Conservation (phyloP, 1,140 invertebrate genomes). For the Hydropsyche tenuis region DNA sequence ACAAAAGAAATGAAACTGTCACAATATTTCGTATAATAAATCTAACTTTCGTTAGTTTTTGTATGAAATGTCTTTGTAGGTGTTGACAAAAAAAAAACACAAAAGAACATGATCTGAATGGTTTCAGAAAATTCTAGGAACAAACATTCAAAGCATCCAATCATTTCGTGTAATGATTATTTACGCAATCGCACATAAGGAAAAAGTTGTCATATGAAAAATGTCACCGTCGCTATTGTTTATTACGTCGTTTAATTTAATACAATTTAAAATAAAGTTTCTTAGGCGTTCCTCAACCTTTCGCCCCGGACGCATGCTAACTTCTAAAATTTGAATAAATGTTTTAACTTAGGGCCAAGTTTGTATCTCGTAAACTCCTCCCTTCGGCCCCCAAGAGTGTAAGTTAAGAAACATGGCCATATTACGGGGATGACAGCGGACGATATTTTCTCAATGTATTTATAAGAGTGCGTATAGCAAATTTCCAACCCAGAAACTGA, state of each 20-base stretch:
- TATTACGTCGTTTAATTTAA: conserved; percentile 7
- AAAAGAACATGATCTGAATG: too few relatives aligned
- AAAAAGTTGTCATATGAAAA: too few relatives aligned
- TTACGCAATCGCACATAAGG: too few relatives aligned
- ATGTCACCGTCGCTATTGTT: not conserved
- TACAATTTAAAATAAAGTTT: conserved; percentile 15
- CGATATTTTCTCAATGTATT: conserved; percentile 18
- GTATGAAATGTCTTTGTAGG: too few relatives aligned
- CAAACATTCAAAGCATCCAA: too few relatives aligned
- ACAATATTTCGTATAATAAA: too few relatives aligned
- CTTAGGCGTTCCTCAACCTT: conserved; percentile 9
- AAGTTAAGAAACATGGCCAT: conserved; percentile 27
- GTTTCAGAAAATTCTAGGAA: too few relatives aligned
- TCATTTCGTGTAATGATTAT: too few relatives aligned
- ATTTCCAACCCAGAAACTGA: not conserved
- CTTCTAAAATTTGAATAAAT: conserved; percentile 29
- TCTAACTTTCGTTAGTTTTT: too few relatives aligned
- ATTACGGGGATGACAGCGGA: conserved; percentile 24
- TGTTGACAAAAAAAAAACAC: too few relatives aligned
- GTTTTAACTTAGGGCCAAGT: conserved; percentile 21
- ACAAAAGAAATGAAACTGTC: conserved; percentile 10
- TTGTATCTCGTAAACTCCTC: conserved; percentile 25
- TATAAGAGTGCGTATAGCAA: conserved; percentile 8
- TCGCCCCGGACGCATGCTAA: conserved; percentile 16
- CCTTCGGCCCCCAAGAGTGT: conserved; percentile 18